Evolutionary conservation across 2,113 vertebrate species (phyloP).

Genomic region (Bubalus kerabau): DNA sequence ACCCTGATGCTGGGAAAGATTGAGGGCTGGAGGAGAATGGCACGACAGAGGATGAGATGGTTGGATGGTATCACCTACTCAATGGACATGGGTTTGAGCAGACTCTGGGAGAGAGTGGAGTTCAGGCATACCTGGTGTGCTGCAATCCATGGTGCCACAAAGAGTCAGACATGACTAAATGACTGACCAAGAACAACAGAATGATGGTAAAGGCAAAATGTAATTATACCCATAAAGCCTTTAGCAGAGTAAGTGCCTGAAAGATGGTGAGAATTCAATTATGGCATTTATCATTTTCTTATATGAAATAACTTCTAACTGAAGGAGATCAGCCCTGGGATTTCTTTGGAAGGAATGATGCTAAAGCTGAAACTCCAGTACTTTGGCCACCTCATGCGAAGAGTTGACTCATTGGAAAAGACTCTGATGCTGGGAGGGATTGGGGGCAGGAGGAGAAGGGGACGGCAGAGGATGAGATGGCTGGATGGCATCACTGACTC

Average conservation of each 20-base stretch:
- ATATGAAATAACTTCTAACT: not conserved
- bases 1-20: not conserved
- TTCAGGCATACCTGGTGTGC: not conserved
- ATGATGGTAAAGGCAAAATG: not conserved
- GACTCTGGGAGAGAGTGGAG: not conserved
- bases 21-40: not conserved
- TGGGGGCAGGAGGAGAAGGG: too few relatives aligned
- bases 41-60: not conserved
- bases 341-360: too few relatives aligned
- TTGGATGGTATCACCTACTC: not conserved
- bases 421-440: too few relatives aligned
- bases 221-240: not conserved
- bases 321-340: too few relatives aligned
- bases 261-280: not conserved
- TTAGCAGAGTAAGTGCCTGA: not conserved
- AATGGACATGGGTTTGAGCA: not conserved
- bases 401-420: too few relatives aligned
- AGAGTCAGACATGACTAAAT: not conserved
- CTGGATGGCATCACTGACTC: too few relatives aligned
- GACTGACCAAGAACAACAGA: not conserved
- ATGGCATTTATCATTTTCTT: not conserved
- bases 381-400: too few relatives aligned
- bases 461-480: too few relatives aligned
- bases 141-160: not conserved
- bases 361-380: too few relatives aligned